Conservation (phyloP, 2,797 vertebrate genomes). For the Brachyalestes nurse region DNA sequence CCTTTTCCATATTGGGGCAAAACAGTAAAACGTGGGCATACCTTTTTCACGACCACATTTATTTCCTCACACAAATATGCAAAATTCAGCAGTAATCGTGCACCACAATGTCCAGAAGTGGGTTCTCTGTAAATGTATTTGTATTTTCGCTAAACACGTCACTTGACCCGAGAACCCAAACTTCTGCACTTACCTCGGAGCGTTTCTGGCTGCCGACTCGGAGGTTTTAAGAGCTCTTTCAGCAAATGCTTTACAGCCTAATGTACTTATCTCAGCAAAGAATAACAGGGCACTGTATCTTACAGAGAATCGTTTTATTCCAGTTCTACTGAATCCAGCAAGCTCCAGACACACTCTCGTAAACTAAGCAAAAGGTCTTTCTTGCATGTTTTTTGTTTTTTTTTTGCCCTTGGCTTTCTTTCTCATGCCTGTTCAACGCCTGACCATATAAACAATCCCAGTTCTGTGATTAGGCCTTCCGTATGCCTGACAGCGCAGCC, state of each 20-base stretch:
- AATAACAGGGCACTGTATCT: conserved; percentile 66
- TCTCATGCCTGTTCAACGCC: conserved; percentile 69
- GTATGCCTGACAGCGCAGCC: conserved; percentile 66
- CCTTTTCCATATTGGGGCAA: too few relatives aligned
- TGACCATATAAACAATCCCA: conserved; percentile 69
- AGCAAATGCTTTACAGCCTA: conserved; percentile 70
- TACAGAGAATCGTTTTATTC: conserved; percentile 74
- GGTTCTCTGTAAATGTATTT: too few relatives aligned
- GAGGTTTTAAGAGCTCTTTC: conserved; percentile 52
- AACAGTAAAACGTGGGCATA: too few relatives aligned
- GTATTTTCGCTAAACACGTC: background rate
- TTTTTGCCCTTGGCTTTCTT: conserved; percentile 51
- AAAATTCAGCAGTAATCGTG: too few relatives aligned
- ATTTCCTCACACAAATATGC: too few relatives aligned
- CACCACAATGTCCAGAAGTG: too few relatives aligned
- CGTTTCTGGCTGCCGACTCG: background rate
- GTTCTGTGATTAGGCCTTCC: conserved; percentile 72
- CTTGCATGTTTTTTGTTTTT: conserved; percentile 55
- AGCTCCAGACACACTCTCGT: conserved; percentile 74
- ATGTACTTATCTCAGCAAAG: conserved; percentile 59
- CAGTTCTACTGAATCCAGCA: conserved; percentile 74
- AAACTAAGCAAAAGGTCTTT: conserved; percentile 69
- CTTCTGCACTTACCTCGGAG: background rate
- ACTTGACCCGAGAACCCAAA: background rate
- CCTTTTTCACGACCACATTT: too few relatives aligned